Percentiles rank a stretch among this genome's conserved stretches.
Evolutionary conservation across 2,797 vertebrate genomes (phyloP).

Genomic region (Sebastes melanostomus): DNA sequence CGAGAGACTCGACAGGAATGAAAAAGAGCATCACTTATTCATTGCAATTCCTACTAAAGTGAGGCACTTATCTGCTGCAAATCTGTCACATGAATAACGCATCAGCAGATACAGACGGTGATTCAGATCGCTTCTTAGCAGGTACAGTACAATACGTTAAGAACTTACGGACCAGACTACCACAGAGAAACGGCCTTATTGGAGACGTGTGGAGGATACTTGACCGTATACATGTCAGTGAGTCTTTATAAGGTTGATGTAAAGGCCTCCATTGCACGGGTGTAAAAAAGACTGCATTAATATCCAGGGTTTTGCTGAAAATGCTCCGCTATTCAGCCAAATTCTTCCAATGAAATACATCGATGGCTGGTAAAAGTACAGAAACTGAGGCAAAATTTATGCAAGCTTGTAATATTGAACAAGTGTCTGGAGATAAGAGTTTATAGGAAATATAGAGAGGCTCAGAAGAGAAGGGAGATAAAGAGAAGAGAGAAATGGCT

Average conservation of each 20-base stretch:
- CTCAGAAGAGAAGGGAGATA: conserved; percentile 13
- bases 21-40: conserved; percentile 68
- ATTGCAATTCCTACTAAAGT: conserved; percentile 56
- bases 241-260: conserved; percentile 44
- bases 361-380: conserved; percentile 35
- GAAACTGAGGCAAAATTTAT: conserved; percentile 52
- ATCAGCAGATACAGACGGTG: conserved; percentile 50
- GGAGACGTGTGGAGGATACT: conserved; percentile 30
- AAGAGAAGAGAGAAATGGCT: conserved; percentile 20
- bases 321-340: conserved; percentile 2
- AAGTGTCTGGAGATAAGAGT: conserved; percentile 51
- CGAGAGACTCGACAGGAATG: conserved; percentile 24
- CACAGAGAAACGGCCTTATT: conserved; percentile 39
- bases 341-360: conserved; percentile 39
- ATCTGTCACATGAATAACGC: conserved; percentile 69
- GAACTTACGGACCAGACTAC: conserved; percentile 12
- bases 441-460: conserved; percentile 43
- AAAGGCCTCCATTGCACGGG: not conserved
- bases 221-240: conserved; percentile 55
- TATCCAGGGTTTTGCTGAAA: conserved; percentile 18
- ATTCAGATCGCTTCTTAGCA: conserved; percentile 29
- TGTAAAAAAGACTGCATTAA: conserved; percentile 7
- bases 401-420: conserved; percentile 37
- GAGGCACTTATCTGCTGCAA: conserved; percentile 62
- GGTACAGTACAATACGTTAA: conserved; percentile 11